Evolutionary conservation across 2,888 invertebrate species (phyloP).

Genomic region (Tetropium fuscum): DNA sequence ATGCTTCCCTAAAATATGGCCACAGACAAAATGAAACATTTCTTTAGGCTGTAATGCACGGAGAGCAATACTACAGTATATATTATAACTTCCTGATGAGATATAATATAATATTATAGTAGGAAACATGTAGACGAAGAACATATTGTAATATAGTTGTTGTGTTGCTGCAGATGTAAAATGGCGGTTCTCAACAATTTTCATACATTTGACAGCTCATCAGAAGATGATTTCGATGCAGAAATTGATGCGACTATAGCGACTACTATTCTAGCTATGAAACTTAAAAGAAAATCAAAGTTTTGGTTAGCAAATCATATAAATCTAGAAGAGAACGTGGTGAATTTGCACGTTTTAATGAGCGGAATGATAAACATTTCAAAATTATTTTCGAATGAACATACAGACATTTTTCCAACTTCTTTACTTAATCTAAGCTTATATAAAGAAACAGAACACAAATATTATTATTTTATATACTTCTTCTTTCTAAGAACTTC

Average conservation of each 20-base stretch:
- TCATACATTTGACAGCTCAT: not conserved
- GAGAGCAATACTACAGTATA: too few relatives aligned
- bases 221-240: not conserved
- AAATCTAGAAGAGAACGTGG: not conserved
- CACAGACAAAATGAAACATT: too few relatives aligned
- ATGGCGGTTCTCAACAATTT: not conserved
- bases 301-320: not conserved
- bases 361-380: not conserved
- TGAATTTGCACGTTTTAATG: constrained; percentile 2
- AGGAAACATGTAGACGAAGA: not conserved
- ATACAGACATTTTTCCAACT: not conserved
- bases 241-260: not conserved
- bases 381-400: not conserved
- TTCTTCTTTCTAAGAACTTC: too few relatives aligned
- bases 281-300: not conserved
- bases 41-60: too few relatives aligned
- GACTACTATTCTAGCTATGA: not conserved
- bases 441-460: not conserved
- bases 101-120: constrained; percentile 1
- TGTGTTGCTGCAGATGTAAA: not conserved
- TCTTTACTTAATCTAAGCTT: not conserved
- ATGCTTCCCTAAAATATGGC: too few relatives aligned
- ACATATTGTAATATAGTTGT: not conserved
- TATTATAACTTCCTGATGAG: not conserved
- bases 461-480: too few relatives aligned